These are phyloP conservation scores for Limnothrissa miodon DNA, from an alignment of 2,113 vertebrate species.

Conservation along the genomic window DNA sequence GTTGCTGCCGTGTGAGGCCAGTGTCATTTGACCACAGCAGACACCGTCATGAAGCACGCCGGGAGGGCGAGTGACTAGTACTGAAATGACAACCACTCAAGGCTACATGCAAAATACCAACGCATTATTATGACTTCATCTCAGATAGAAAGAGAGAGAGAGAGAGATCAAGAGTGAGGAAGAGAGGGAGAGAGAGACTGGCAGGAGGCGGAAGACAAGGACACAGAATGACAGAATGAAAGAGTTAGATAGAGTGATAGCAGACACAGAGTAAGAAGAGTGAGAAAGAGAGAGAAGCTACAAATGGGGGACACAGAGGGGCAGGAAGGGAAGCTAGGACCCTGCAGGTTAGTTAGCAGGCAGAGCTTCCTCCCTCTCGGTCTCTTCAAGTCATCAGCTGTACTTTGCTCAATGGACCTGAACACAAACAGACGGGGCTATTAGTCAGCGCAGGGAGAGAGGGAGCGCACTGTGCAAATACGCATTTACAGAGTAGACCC, in stretches of 20 bases:
- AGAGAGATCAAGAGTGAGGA: neutral
- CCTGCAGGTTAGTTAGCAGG: slow-evolving; percentile 14
- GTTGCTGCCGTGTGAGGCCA: neutral
- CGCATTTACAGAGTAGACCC: slow-evolving; percentile 14
- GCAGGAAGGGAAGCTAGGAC: slow-evolving; percentile 35
- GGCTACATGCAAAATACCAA: slow-evolving; percentile 1
- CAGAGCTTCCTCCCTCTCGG: slow-evolving; percentile 24
- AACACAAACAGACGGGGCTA: slow-evolving; percentile 47
- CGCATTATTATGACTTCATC: neutral
- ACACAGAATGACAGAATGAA: neutral
- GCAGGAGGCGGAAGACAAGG: no score
- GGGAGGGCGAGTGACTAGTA: neutral
- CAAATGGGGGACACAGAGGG: no score
- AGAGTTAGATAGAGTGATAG: neutral
- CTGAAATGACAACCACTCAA: neutral
- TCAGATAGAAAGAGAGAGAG: neutral
- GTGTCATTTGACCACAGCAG: neutral
- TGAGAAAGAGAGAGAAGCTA: neutral
- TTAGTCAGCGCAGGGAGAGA: slow-evolving; percentile 24
- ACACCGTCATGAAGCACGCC: neutral
- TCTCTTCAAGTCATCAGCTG: slow-evolving; percentile 52
- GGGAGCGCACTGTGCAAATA: slow-evolving; percentile 45
- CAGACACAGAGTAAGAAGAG: neutral
- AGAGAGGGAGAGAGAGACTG: neutral
- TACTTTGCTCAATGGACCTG: slow-evolving; percentile 53